Conservation (phyloP, 2,113 vertebrate species). For the Sinosuthora webbiana region DNA sequence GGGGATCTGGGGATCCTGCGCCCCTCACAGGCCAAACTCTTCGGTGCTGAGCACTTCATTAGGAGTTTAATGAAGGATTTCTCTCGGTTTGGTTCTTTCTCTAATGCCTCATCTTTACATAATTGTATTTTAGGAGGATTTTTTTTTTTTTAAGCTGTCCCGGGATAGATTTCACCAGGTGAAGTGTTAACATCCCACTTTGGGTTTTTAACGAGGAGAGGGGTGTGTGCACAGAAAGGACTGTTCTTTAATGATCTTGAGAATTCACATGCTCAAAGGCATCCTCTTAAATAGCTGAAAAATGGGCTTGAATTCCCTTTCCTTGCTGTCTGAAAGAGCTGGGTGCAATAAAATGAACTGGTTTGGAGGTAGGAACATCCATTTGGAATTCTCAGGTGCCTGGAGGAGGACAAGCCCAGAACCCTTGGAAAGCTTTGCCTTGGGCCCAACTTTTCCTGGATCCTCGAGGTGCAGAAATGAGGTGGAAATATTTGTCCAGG, state of each 20-base stretch:
- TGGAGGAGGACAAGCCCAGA: neutral
- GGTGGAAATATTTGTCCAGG: neutral
- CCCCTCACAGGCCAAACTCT: neutral
- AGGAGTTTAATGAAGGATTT: neutral
- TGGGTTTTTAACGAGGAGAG: neutral
- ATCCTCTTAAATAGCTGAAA: neutral
- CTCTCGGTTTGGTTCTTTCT: neutral
- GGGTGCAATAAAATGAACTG: neutral
- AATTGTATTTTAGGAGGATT: neutral
- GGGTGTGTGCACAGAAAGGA: neutral
- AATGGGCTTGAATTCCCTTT: neutral
- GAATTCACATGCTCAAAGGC: neutral
- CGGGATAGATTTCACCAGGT: slow-evolving; percentile 55
- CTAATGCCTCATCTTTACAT: neutral
- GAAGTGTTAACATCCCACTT: neutral
- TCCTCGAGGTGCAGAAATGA: neutral
- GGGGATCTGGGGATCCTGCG: neutral
- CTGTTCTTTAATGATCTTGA: neutral
- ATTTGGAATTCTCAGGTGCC: neutral
- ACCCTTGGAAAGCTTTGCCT: neutral
- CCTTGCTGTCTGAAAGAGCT: neutral
- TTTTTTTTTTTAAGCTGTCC: neutral
- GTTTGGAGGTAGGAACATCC: neutral
- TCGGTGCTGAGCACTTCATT: neutral
- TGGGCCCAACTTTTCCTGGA: neutral